Base-by-base conservation (phyloP, 2,888 invertebrate genomes). In the Cantharis lateralis region DNA sequence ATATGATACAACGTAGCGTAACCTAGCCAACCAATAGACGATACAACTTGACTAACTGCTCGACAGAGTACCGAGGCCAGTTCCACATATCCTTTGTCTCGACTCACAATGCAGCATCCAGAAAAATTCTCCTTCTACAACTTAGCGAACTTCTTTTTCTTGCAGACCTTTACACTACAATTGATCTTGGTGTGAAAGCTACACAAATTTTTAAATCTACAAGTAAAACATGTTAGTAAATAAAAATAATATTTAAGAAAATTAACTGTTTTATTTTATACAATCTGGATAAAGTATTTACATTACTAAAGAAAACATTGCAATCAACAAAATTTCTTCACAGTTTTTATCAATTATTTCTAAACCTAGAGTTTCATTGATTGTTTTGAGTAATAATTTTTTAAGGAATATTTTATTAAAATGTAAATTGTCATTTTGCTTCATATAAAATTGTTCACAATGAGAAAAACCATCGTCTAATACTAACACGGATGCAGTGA, bases 361-460 rank as follows among this genome's bases (percentile, higher is more conserved):
- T 48, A 48, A n/a, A 64, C 11, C 15, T 68, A 68, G 26, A 68
- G 15, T 68, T 32, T 69, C 69, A 69, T 71, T 74, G 64, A 76
- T 63, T 61, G 74, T 61, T 10, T 77, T 48, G 3, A 61, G 18
- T 48, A 66, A 72, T 10, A 69, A 16, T 32, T 70, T 20, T 70
- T 68, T 72, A 48, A 74, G 16, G 61, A 15, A 48, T 68, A 76
- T 76, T 82, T 69, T 83, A 74, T 68, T 82, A 20, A 32, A 80
- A 77, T 62, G 78, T 77, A 77, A 81, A 18, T 74, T 69, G 18
- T 68, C 80, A 69, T 80, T 81, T 78, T 83, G 82, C 28, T 80
- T 78, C 62, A 79, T 73, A 79, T 83, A 84, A 78, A 82, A 84
- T 10, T 80, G 81, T 15, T 78, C 80, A 3, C 78, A 72, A 32